Conservation (phyloP, 2,888 invertebrate species). For the Chrysopilus asiliformis region DNA sequence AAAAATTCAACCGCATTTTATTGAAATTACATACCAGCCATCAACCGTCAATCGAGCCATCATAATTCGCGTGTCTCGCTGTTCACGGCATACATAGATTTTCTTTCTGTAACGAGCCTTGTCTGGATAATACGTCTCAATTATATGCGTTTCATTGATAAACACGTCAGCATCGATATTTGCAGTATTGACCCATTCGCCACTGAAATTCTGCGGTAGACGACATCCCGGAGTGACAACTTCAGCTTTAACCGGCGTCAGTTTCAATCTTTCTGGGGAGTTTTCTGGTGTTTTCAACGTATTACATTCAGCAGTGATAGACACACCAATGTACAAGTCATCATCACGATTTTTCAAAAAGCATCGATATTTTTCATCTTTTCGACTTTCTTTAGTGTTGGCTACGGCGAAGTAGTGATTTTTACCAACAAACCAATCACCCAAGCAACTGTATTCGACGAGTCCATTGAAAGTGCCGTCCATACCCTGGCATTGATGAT, state of each 20-base stretch:
- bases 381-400: constrained; percentile 88
- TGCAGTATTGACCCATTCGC: constrained; percentile 94
- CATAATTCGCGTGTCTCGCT: constrained; percentile 80
- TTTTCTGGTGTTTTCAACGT: constrained; percentile 85
- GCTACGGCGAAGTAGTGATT: constrained; percentile 97
- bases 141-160: constrained; percentile 92
- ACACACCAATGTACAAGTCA: constrained; percentile 80
- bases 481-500: constrained; percentile 81
- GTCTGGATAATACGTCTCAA: constrained; percentile 90
- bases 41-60: constrained; percentile 95
- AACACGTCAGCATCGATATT: constrained; percentile 89
- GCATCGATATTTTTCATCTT: constrained; percentile 89
- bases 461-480: constrained; percentile 81
- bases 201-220: constrained; percentile 84
- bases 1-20: background rate
- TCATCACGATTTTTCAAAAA: constrained; percentile 90
- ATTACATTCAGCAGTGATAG: constrained; percentile 88
- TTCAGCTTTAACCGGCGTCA: constrained; percentile 81
- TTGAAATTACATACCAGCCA: constrained; percentile 39
- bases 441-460: constrained; percentile 84
- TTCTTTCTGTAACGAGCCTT: constrained; percentile 75
- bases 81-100: constrained; percentile 89
- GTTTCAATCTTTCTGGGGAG: constrained; percentile 75
- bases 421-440: constrained; percentile 91
- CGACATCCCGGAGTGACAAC: constrained; percentile 83